A percentile compares a stretch with the other conserved stretches of the same genome.
These are phyloP conservation scores for Gallinago undulata DNA, from an alignment of 2,113 vertebrate genomes.

Conservation along the genomic window DNA sequence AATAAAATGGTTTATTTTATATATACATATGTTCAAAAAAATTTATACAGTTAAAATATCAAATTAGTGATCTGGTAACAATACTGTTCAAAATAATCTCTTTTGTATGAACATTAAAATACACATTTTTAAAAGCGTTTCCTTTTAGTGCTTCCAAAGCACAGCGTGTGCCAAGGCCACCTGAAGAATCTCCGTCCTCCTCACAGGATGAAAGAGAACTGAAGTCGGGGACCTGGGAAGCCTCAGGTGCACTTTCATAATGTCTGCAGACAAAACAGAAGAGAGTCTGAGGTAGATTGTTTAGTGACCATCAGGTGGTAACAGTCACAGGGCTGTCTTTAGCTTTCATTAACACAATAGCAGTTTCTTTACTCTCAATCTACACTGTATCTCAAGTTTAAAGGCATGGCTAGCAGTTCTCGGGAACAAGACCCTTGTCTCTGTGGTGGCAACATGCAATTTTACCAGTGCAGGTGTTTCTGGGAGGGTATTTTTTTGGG, in stretches of 20 bases:
- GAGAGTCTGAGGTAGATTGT: conserved; percentile 85
- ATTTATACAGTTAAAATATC: conserved; percentile 90
- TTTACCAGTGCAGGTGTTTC: conserved; percentile 65
- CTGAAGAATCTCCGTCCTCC: conserved; percentile 79
- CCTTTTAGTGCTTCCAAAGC: conserved; percentile 82
- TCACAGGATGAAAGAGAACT: conserved; percentile 75
- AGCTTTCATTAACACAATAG: conserved; percentile 75
- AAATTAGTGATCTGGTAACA: conserved; percentile 90
- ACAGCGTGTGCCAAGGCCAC: conserved; percentile 81
- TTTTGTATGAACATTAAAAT: conserved; percentile 94
- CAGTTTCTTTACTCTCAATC: conserved; percentile 77
- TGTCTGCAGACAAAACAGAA: conserved; percentile 82
- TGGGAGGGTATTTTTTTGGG: conserved; percentile 1
- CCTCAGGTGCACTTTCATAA: conserved; percentile 79
- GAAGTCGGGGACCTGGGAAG: conserved; percentile 74
- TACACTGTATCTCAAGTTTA: conserved; percentile 75
- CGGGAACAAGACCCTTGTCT: conserved; percentile 67
- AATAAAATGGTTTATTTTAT: conserved; percentile 90
- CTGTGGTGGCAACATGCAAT: conserved; percentile 69
- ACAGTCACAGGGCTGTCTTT: conserved; percentile 73
- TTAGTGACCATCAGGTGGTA: conserved; percentile 73
- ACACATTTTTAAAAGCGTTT: conserved; percentile 80
- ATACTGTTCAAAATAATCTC: conserved; percentile 95
- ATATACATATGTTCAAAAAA: conserved; percentile 88
- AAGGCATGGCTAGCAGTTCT: conserved; percentile 75